A percentile compares a stretch with the other conserved stretches of the same genome.
Conservation (phyloP, 2,113 vertebrate species). For the Hippocampus barbouri region DNA sequence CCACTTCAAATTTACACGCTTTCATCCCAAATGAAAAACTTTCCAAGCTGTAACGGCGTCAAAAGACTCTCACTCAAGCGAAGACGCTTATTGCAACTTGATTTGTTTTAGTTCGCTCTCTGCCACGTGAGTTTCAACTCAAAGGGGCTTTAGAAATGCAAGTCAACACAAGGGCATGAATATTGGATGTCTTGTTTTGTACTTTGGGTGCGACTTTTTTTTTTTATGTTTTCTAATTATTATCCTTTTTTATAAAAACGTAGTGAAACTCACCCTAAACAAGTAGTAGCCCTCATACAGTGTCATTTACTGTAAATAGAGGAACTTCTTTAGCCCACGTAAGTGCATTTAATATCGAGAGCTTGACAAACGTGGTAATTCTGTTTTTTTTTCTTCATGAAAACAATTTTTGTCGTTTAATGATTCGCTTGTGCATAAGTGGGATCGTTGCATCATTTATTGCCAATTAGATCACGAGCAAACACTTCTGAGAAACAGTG, state of each 20-base stretch:
- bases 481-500: background rate
- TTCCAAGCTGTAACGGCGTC: background rate
- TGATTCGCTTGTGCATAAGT: background rate
- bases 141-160: background rate
- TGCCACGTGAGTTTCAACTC: background rate
- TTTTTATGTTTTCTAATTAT: background rate
- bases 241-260: slow-evolving; percentile 15
- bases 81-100: slow-evolving; percentile 37
- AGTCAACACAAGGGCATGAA: background rate
- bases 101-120: background rate
- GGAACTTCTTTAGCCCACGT: slow-evolving; percentile 37
- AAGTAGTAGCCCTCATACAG: slow-evolving; percentile 26
- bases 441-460: background rate
- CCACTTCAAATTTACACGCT: background rate
- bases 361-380: slow-evolving; percentile 46
- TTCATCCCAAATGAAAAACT: too few species aligned
- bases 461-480: background rate
- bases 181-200: background rate
- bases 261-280: slow-evolving; percentile 49
- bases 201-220: background rate
- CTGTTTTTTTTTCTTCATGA: background rate
- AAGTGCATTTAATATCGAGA: slow-evolving; percentile 44
- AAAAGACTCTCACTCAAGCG: slow-evolving; percentile 29
- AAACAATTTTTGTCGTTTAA: background rate
- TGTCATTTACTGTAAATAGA: slow-evolving; percentile 51